Percentiles rank a stretch among this genome's conserved stretches.
phyloP scores from a whole-genome alignment of 1,140 invertebrate species.

The Psilanteris sp. region DNA sequence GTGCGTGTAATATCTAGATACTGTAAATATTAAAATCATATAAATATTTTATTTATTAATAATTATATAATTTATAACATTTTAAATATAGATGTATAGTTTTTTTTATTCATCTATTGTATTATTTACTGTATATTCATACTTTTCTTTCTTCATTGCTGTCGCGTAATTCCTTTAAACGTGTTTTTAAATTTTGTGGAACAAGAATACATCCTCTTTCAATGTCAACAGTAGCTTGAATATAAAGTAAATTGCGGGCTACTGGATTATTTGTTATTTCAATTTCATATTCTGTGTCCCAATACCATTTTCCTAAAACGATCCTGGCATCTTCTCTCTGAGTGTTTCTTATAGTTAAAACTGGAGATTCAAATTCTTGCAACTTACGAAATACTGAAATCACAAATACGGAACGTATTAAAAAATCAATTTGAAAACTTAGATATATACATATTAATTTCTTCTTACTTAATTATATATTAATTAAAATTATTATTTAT shows the following conservation, averaged over 20 bases:
- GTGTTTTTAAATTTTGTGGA: conserved; percentile 84
- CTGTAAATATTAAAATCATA: conserved; percentile 79
- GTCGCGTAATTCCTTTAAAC: conserved; percentile 85
- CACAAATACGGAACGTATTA: too few relatives aligned
- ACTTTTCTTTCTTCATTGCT: conserved; percentile 91
- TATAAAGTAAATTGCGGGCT: conserved; percentile 91
- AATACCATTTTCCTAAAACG: conserved; percentile 84
- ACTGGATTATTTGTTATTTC: conserved; percentile 89
- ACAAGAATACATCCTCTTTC: conserved; percentile 91
- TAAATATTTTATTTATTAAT: too few relatives aligned
- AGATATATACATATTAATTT: not conserved
- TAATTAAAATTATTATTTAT: too few relatives aligned
- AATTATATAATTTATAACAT: too few relatives aligned
- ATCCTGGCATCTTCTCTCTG: conserved; percentile 65
- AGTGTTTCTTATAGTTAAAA: conserved; percentile 89
- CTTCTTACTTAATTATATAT: too few relatives aligned
- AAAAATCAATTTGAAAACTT: too few relatives aligned
- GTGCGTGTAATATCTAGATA: conserved; percentile 90
- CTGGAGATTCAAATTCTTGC: conserved; percentile 97
- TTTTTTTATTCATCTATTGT: too few relatives aligned
- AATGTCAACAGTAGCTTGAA: conserved; percentile 92
- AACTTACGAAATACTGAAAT: conserved; percentile 89
- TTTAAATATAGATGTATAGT: too few relatives aligned
- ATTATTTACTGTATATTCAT: too few relatives aligned
- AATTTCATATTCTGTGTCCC: conserved; percentile 91